Conservation (phyloP, 2,888 invertebrate species). For the Gryllus longicercus region DNA sequence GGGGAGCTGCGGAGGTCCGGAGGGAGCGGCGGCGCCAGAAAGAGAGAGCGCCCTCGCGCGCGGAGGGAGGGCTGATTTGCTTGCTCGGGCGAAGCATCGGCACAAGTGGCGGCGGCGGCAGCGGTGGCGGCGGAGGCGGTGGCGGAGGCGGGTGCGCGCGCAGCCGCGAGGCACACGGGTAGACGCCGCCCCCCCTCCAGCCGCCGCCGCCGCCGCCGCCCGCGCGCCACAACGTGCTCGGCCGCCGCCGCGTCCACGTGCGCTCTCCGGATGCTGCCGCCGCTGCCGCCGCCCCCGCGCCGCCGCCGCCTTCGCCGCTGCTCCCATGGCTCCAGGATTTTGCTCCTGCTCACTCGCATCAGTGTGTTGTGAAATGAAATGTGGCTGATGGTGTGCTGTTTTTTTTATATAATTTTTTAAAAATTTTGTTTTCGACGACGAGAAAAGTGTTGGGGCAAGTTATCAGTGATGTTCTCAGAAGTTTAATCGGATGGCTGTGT, state of each 20-base stretch:
- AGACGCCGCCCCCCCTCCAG: conserved; percentile 10
- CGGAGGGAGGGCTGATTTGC: conserved; percentile 21
- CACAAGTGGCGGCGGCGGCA: conserved; percentile 11
- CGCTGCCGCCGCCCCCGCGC: neutral
- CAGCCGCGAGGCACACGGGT: neutral
- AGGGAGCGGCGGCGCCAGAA: neutral
- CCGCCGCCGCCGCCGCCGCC: neutral
- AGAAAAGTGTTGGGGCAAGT: too few species aligned
- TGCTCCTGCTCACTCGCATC: too few species aligned
- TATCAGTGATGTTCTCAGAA: too few species aligned
- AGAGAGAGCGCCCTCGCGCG: conserved; percentile 21
- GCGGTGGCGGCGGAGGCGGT: neutral
- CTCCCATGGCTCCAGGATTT: too few species aligned
- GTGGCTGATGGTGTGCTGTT: too few species aligned
- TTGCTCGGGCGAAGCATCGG: conserved; percentile 23
- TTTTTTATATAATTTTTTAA: too few species aligned
- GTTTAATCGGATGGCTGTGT: too few species aligned
- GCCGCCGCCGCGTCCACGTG: neutral
- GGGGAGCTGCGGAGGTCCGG: neutral
- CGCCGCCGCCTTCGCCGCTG: too few species aligned
- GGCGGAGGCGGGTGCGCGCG: conserved; percentile 19
- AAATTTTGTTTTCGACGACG: too few species aligned
- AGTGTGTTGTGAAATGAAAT: too few species aligned
- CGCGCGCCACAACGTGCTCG: neutral
- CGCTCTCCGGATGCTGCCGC: neutral